Evolutionary conservation across 2,888 invertebrate species (phyloP).

Genomic region (Smittia sp.): DNA sequence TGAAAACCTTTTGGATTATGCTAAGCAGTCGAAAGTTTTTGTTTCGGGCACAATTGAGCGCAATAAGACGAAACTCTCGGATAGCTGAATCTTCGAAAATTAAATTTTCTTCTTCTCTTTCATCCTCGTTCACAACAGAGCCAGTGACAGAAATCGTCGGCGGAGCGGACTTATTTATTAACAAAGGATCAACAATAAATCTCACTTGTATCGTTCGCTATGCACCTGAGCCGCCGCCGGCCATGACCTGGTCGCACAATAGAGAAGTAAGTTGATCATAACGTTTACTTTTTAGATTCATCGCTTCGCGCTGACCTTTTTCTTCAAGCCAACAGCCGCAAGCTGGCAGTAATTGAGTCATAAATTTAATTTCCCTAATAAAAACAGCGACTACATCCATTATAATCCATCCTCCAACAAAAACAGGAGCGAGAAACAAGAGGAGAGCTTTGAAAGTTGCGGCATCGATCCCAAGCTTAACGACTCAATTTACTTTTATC

Average conservation of each 20-base stretch:
- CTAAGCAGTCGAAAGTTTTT: no score
- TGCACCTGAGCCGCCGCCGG: slow-evolving; percentile 79
- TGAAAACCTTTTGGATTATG: no score
- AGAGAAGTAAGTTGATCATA: slow-evolving; percentile 54
- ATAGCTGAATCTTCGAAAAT: not conserved
- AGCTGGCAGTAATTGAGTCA: slow-evolving; percentile 26
- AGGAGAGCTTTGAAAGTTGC: no score
- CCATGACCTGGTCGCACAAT: slow-evolving; percentile 82
- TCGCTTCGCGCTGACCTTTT: not conserved
- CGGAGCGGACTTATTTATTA: slow-evolving; percentile 78
- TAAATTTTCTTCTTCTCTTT: slow-evolving; percentile 9
- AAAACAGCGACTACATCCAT: slow-evolving; percentile 7
- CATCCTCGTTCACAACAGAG: slow-evolving; percentile 57
- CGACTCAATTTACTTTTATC: no score
- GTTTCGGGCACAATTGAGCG: no score
- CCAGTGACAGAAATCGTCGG: slow-evolving; percentile 79
- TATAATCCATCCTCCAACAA: not conserved
- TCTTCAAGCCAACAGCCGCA: not conserved
- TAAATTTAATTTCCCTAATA: slow-evolving; percentile 33
- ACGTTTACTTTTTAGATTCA: not conserved
- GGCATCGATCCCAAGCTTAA: not conserved
- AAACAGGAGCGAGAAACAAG: not conserved
- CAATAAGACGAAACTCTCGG: not conserved
- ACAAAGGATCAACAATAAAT: slow-evolving; percentile 85
- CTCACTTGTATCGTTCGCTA: slow-evolving; percentile 80